Percentiles rank a stretch among this genome's conserved stretches.
Evolutionary conservation across 2,888 invertebrate species (phyloP).

Genomic region (Exephanes ischioxanthus): DNA sequence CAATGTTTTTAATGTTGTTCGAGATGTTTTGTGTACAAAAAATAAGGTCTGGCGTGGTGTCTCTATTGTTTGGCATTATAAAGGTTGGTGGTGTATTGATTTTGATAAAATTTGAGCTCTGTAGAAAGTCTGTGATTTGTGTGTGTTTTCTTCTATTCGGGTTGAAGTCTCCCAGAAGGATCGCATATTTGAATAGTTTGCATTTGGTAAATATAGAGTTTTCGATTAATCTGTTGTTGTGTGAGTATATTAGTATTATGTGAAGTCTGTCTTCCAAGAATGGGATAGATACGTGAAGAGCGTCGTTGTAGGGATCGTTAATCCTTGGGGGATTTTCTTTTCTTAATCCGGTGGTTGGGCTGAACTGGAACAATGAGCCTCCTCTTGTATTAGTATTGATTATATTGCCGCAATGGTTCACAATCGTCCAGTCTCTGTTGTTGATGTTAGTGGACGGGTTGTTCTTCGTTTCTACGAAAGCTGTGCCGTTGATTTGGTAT

Average conservation of each 20-base stretch:
- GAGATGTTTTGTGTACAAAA: constrained; percentile 11
- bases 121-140: constrained; percentile 14
- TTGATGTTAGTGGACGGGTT: not conserved
- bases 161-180: not conserved
- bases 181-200: not conserved
- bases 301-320: constrained; percentile 8
- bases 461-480: constrained; percentile 19
- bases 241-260: constrained; percentile 19
- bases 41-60: not conserved
- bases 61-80: not conserved
- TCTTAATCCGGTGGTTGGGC: not conserved
- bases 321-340: constrained; percentile 25
- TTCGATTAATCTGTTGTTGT: not conserved
- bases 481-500: constrained; percentile 20
- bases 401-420: not conserved
- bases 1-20: constrained; percentile 17
- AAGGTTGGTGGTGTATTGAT: no score
- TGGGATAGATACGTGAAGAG: constrained; percentile 9
- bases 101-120: not conserved
- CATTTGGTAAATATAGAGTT: not conserved
- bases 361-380: constrained; percentile 1
- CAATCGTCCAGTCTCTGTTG: not conserved
- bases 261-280: constrained; percentile 16
- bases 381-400: constrained; percentile 6
- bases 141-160: not conserved